These are phyloP conservation scores for Myiozetetes cayanensis DNA, from an alignment of 2,113 vertebrate species.

Conservation along the genomic window DNA sequence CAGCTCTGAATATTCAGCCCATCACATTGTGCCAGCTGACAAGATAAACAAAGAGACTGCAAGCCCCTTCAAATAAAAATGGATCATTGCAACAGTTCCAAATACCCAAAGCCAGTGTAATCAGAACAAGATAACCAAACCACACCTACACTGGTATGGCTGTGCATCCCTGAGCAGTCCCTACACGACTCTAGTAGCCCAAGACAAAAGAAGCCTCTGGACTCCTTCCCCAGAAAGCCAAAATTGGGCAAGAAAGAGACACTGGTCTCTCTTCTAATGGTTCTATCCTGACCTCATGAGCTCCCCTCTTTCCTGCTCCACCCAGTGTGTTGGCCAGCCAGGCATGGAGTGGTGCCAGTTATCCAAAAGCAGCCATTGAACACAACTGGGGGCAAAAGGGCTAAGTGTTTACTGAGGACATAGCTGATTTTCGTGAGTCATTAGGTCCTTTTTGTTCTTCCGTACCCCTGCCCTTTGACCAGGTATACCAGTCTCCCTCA, in stretches of 20 bases:
- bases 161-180: neutral
- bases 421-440: neutral
- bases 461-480: neutral
- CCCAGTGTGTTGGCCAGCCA: fast-evolving
- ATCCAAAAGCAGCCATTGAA: neutral
- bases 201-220: neutral
- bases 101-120: neutral
- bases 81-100: neutral
- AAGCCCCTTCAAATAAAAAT: neutral
- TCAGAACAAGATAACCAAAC: neutral
- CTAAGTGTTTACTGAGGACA: neutral
- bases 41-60: neutral
- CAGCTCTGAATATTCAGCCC: neutral
- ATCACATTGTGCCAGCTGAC: neutral
- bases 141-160: neutral
- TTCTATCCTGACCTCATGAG: fast-evolving
- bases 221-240: neutral
- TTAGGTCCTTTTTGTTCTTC: neutral
- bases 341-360: neutral
- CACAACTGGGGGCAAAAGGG: fast-evolving
- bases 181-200: too few species aligned
- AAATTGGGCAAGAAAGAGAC: neutral
- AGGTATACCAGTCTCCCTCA: neutral
- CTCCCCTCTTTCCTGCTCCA: neutral
- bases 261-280: neutral